Evolutionary conservation across 1,140 invertebrate species (phyloP).

Genomic region (Caenorhabditis tropicalis): DNA sequence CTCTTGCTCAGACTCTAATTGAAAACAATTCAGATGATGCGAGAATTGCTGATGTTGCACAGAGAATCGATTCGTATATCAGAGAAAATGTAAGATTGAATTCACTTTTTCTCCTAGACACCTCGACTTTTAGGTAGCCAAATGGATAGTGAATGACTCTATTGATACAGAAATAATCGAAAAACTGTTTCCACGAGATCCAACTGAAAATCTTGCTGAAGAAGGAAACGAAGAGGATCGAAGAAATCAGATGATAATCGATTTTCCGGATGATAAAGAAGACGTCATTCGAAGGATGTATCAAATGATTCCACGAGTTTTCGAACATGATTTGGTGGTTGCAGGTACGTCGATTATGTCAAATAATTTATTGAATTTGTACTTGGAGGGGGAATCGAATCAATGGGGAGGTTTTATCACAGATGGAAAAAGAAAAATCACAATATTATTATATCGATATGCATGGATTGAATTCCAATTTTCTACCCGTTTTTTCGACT

Average conservation of each 20-base stretch:
- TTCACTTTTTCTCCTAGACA: neutral
- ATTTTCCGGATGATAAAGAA: conserved; percentile 14
- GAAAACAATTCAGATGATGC: neutral
- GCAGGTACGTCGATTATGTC: neutral
- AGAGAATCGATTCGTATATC: conserved; percentile 16
- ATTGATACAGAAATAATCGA: neutral
- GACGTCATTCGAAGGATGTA: neutral
- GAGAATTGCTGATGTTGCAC: neutral
- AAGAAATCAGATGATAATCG: neutral
- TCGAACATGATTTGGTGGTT: conserved; percentile 8
- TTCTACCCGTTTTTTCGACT: too few relatives aligned
- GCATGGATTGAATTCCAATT: too few relatives aligned
- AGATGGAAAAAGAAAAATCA: too few relatives aligned
- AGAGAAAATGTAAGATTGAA: conserved; percentile 26
- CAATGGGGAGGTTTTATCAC: neutral
- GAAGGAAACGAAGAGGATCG: conserved; percentile 23
- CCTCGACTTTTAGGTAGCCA: neutral
- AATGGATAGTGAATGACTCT: neutral
- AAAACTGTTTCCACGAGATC: neutral
- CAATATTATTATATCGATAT: too few relatives aligned
- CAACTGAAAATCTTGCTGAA: neutral
- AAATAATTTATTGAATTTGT: neutral
- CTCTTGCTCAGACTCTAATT: neutral
- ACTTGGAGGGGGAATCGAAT: neutral
- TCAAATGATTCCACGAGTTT: conserved; percentile 24